These are phyloP conservation scores for Mechanitis mazaeus DNA, from an alignment of 2,888 invertebrate species.

Conservation along the genomic window DNA sequence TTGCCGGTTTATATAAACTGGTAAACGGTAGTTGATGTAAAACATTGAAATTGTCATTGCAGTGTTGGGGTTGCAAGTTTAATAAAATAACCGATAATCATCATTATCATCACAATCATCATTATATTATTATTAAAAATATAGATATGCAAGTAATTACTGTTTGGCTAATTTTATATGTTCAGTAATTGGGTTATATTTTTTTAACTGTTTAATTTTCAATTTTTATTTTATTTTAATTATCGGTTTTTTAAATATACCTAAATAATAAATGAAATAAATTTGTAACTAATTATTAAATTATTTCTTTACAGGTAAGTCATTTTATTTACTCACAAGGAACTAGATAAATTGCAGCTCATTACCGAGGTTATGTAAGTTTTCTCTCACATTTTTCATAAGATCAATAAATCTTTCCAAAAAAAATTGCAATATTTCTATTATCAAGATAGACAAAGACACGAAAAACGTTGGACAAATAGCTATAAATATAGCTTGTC, in stretches of 20 bases:
- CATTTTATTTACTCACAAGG: background rate
- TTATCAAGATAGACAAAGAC: conserved; percentile 16
- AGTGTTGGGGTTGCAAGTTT: too few species aligned
- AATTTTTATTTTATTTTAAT: too few species aligned
- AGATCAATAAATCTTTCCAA: too few species aligned
- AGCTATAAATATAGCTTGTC: conserved; percentile 25
- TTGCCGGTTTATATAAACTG: conserved; percentile 3
- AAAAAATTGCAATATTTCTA: background rate
- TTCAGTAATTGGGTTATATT: background rate
- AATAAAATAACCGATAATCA: too few species aligned
- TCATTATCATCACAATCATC: too few species aligned
- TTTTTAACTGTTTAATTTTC: background rate
- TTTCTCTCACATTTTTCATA: background rate
- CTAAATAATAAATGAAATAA: background rate
- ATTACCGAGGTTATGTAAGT: background rate
- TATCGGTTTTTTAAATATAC: too few species aligned
- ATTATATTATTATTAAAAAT: too few species aligned
- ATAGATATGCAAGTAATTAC: too few species aligned
- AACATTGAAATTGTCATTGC: background rate
- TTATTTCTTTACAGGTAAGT: conserved; percentile 25
- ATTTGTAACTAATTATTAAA: conserved; percentile 3
- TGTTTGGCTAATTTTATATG: background rate
- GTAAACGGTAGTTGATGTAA: background rate
- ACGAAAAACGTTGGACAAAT: conserved; percentile 23
- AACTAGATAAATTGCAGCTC: background rate